phyloP scores from a whole-genome alignment of 2,888 invertebrate species.

The Caenorhabditis macrosperma region DNA sequence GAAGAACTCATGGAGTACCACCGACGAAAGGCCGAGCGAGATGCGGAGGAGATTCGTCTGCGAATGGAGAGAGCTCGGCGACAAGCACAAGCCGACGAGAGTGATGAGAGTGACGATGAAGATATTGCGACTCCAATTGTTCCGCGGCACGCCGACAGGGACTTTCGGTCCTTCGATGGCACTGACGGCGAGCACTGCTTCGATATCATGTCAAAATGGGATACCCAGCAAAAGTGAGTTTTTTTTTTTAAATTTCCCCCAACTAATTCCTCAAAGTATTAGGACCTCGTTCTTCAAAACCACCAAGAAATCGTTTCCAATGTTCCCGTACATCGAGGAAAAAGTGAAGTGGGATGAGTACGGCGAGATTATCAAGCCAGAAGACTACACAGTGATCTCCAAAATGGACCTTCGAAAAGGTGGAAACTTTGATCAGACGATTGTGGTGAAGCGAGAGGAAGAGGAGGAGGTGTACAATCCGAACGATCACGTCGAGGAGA shows the following conservation, averaged over 20 bases:
- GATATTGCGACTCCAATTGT: conserved; percentile 80
- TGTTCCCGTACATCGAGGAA: conserved; percentile 95
- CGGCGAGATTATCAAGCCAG: conserved; percentile 93
- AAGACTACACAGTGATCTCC: conserved; percentile 86
- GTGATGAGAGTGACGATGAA: conserved; percentile 79
- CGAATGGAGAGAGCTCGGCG: conserved; percentile 45
- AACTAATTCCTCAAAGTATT: conserved; percentile 46
- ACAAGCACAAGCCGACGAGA: conserved; percentile 67
- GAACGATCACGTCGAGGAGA: conserved; percentile 65
- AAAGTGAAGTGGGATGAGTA: conserved; percentile 89
- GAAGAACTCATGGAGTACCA: conserved; percentile 83
- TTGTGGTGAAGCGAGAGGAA: conserved; percentile 53
- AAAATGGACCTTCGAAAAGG: conserved; percentile 47
- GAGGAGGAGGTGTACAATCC: conserved; percentile 56
- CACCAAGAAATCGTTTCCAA: conserved; percentile 93
- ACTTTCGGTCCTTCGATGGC: conserved; percentile 49
- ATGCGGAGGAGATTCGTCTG: conserved; percentile 79
- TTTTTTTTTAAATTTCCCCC: background rate
- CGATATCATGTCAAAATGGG: conserved; percentile 68
- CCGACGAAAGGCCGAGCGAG: conserved; percentile 81
- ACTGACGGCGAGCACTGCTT: conserved; percentile 53
- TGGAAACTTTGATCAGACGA: conserved; percentile 20
- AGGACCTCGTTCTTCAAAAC: conserved; percentile 87
- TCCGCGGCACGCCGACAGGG: conserved; percentile 55
- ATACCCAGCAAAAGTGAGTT: conserved; percentile 65